Percentiles rank a stretch among this genome's conserved stretches.
phyloP scores from a whole-genome alignment of 1,140 invertebrate genomes.

The Spodoptera litura region DNA sequence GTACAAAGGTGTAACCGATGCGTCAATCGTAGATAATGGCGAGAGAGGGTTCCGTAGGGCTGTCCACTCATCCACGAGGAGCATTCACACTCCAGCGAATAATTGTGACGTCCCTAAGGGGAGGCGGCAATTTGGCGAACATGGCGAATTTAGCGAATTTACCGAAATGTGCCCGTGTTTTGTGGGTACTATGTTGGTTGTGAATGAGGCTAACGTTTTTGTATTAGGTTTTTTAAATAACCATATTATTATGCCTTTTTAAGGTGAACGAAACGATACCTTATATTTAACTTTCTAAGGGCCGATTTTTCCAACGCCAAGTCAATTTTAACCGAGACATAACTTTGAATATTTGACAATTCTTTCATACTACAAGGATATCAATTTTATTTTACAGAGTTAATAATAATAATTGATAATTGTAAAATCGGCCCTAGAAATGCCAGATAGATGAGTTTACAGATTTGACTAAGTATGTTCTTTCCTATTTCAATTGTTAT shows the following conservation, averaged over 20 bases:
- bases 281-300: no score
- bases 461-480: no score
- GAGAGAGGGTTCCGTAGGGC: not conserved
- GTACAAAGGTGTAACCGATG: constrained; percentile 11
- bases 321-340: no score
- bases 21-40: constrained; percentile 18
- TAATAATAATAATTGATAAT: no score
- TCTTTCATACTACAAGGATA: no score
- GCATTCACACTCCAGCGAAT: constrained; percentile 27
- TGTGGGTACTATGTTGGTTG: not conserved
- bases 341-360: no score
- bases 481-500: no score
- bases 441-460: no score
- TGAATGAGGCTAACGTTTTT: not conserved
- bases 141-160: not conserved
- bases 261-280: no score
- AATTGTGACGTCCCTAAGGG: constrained; percentile 29
- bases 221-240: not conserved
- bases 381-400: no score
- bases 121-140: not conserved
- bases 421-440: no score
- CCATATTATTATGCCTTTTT: not conserved
- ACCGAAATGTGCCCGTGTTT: not conserved
- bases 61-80: constrained; percentile 9
- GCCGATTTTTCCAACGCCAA: no score